Evolutionary conservation across 1,140 invertebrate species (phyloP), one percentile per base, ranked within the genome.

Genomic region (Dendrolimus kikuchii): DNA sequence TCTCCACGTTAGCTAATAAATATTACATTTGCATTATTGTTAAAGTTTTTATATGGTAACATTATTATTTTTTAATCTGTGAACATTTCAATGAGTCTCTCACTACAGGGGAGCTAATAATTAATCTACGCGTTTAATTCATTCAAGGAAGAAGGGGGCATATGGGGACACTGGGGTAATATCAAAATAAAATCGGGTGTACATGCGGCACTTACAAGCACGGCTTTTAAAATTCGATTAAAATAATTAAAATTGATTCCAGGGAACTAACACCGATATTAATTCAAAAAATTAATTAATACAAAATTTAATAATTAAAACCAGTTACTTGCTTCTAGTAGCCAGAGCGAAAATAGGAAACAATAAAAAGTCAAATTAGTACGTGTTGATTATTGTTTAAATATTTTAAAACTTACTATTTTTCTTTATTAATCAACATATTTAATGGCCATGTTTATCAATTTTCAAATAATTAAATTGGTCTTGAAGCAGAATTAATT

Each of bases 301-400:
- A 51, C 50, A 58, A 56, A 46, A 38, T 54, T 50, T 47, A 64
- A 64, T 55, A 62, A 68, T 62, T 66, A 74, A 72, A 68, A 63
- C 60, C 64, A 77, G 66, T 85, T 82, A 86, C 82, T 86, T 86
- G 82, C 81, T 84, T 82, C 82, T 86, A 84, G 82, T 86, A 86
- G 82, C 81, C 77, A 86, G 74, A 84, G 81, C 82, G 82, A 86
- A 82, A 84, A 77, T 73, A 64, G 68, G 75, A 71, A 71, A 67
- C 66, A 57, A 61, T 50, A 70, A 67, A 71, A 64, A 65, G 23
- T 23, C 23, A 23, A 23, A 23, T 23, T 23, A 23, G 23, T 23
- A 23, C 3, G 23, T 23, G 23, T 23, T 23, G 23, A 23, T 23
- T 23, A 23, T 23, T 23, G 23, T 23, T 23, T 23, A 23, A 23